Percentiles rank a stretch among this genome's conserved stretches.
These are phyloP conservation scores for Aspidiotus destructor DNA, from an alignment of 2,888 invertebrate genomes.

Conservation along the genomic window DNA sequence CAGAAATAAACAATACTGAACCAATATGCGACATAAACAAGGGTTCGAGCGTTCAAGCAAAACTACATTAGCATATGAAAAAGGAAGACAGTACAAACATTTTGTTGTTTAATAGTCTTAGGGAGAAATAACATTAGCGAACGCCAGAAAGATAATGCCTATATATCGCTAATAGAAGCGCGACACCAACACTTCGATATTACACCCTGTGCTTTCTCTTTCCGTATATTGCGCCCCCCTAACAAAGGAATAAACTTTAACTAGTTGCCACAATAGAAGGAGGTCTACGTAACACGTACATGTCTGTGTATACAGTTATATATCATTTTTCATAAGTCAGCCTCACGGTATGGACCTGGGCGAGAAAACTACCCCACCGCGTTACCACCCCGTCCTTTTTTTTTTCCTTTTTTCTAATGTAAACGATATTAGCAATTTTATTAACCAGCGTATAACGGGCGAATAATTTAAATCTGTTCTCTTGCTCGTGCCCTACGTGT, in stretches of 20 bases:
- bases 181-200: not conserved
- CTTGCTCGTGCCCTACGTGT: too few relatives aligned
- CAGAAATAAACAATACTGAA: slow-evolving; percentile 17
- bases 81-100: slow-evolving; percentile 23
- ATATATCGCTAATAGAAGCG: not conserved
- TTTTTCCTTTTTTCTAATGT: slow-evolving; percentile 3
- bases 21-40: slow-evolving; percentile 16
- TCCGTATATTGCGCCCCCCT: not conserved
- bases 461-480: slow-evolving; percentile 11
- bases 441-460: slow-evolving; percentile 22
- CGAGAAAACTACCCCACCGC: not conserved
- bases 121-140: slow-evolving; percentile 26
- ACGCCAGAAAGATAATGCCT: slow-evolving; percentile 18
- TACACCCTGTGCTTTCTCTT: too few relatives aligned
- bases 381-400: slow-evolving; percentile 10
- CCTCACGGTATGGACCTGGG: not conserved
- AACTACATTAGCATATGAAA: slow-evolving; percentile 28
- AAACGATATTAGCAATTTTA: slow-evolving; percentile 28
- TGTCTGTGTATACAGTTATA: not conserved
- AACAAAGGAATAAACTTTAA: slow-evolving; percentile 1
- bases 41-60: slow-evolving; percentile 11
- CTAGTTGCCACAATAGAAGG: too few relatives aligned
- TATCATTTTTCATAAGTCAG: slow-evolving; percentile 27
- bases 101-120: slow-evolving; percentile 25
- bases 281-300: too few relatives aligned